Conservation (phyloP, 2,797 vertebrate genomes). For the Chrosomus eos region DNA sequence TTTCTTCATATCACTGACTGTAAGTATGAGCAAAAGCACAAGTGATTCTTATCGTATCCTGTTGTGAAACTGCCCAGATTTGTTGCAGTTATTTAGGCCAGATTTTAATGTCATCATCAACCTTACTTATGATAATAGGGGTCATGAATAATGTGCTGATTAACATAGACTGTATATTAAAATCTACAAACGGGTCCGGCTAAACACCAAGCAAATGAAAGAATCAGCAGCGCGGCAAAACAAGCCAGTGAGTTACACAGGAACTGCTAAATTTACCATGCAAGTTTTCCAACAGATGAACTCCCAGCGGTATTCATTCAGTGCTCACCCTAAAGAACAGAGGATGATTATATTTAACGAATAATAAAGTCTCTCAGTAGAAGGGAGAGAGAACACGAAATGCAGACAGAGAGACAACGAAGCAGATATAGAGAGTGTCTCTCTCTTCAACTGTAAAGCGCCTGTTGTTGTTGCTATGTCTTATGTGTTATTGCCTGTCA, state of each 20-base stretch:
- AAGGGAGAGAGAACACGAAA: slow-evolving; percentile 50
- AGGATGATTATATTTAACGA: slow-evolving; percentile 81
- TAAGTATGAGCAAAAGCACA: background rate
- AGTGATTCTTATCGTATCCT: background rate
- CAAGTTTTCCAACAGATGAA: slow-evolving; percentile 71
- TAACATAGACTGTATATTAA: slow-evolving; percentile 17
- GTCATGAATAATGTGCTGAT: background rate
- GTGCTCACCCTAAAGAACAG: slow-evolving; percentile 67
- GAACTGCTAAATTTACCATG: slow-evolving; percentile 72
- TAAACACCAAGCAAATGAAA: slow-evolving; percentile 38
- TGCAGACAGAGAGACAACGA: background rate
- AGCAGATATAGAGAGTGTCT: slow-evolving; percentile 7
- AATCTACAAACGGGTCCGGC: background rate
- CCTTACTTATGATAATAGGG: slow-evolving; percentile 1
- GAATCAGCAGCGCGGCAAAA: slow-evolving; percentile 61
- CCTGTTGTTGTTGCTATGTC: slow-evolving; percentile 67
- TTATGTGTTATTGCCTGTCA: slow-evolving; percentile 71
- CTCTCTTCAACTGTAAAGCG: slow-evolving; percentile 50
- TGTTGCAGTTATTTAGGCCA: background rate
- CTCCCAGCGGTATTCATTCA: slow-evolving; percentile 66
- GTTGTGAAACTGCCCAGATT: background rate
- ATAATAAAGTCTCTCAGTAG: slow-evolving; percentile 64
- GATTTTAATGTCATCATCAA: background rate
- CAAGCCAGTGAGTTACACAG: slow-evolving; percentile 54
- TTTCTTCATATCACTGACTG: background rate